A percentile compares a stretch with the other conserved stretches of the same genome.
Evolutionary conservation across 2,113 vertebrate genomes (phyloP).

Genomic region (Calidris pygmaea): DNA sequence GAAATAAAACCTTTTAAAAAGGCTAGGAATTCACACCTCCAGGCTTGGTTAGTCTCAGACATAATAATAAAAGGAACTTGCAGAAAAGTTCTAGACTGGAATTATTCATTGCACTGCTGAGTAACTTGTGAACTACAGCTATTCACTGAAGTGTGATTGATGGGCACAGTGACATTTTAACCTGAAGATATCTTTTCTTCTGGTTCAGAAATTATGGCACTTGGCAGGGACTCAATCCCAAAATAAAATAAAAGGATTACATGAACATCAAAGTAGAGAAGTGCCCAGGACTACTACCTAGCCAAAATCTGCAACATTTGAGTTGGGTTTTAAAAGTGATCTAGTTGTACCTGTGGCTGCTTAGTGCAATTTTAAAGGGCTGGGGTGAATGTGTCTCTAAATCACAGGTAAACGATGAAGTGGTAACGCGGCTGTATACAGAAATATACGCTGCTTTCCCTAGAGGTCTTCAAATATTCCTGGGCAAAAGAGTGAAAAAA

Average conservation of each 20-base stretch:
- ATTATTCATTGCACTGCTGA: constrained; percentile 45
- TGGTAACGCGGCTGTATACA: neutral
- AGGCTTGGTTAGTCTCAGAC: neutral
- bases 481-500: neutral
- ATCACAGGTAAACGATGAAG: neutral
- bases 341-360: neutral
- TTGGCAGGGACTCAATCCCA: constrained; percentile 25
- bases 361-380: neutral
- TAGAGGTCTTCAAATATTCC: neutral
- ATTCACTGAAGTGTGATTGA: constrained; percentile 45
- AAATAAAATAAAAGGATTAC: neutral
- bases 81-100: constrained; percentile 33
- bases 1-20: neutral
- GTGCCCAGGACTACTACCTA: neutral
- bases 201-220: constrained; percentile 31
- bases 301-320: neutral
- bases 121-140: constrained; percentile 16
- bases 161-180: constrained; percentile 50
- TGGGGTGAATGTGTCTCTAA: neutral
- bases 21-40: neutral
- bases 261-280: neutral
- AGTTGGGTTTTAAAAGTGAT: neutral
- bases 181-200: constrained; percentile 53
- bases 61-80: neutral
- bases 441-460: neutral